Evolutionary conservation across 2,888 invertebrate species (phyloP).

Genomic region (Abrostola tripartita): DNA sequence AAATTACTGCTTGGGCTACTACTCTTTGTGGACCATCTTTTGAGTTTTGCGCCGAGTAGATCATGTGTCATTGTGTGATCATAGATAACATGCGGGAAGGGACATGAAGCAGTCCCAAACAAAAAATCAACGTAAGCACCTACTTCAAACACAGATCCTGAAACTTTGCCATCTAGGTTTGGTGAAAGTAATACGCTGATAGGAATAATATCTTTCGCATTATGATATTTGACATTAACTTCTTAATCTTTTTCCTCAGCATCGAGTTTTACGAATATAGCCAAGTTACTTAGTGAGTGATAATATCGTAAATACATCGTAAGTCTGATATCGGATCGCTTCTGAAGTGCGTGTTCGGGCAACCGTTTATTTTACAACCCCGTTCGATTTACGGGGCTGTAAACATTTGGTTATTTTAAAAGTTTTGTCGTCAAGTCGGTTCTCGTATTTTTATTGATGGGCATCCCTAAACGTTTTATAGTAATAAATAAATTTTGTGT

Average conservation of each 20-base stretch:
- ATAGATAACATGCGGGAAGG: no score
- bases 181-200: no score
- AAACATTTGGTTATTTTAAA: conserved; percentile 37
- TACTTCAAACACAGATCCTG: no score
- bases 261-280: conserved; percentile 21
- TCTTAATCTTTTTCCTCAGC: neutral
- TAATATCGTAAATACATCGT: conserved; percentile 28
- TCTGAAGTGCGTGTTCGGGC: conserved; percentile 16
- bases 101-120: no score
- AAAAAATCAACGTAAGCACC: no score
- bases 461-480: neutral
- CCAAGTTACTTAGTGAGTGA: conserved; percentile 20
- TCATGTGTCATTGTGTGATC: no score
- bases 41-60: no score
- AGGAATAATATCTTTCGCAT: no score
- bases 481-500: neutral
- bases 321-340: conserved; percentile 16
- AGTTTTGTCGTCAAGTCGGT: conserved; percentile 30
- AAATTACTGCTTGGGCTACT: neutral
- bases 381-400: conserved; percentile 27
- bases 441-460: conserved; percentile 5
- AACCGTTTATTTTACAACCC: conserved; percentile 35
- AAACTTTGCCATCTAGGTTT: no score
- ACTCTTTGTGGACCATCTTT: no score
- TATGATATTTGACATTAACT: neutral